Percentiles rank a stretch among this genome's conserved stretches.
Conservation (phyloP, 2,888 invertebrate species). For the Phragmatobia fuliginosa region DNA sequence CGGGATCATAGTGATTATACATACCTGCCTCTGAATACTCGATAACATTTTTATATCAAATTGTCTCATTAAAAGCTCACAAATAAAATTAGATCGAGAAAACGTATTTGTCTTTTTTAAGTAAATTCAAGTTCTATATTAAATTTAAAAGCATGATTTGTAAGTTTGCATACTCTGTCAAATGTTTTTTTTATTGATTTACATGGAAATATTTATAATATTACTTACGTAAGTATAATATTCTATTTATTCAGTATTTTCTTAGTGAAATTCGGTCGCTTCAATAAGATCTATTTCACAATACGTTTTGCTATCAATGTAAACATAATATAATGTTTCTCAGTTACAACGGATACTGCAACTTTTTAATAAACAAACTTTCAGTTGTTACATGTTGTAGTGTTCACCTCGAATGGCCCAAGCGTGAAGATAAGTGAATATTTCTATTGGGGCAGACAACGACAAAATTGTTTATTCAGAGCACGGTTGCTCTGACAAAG, state of each 20-base stretch:
- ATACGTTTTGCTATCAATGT: neutral
- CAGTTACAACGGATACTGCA: neutral
- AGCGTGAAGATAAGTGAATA: slow-evolving; percentile 58
- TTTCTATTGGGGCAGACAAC: slow-evolving; percentile 55
- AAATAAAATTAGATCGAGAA: too few relatives aligned
- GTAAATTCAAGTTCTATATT: too few relatives aligned
- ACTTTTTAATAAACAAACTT: neutral
- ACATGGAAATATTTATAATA: too few relatives aligned
- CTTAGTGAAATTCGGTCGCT: neutral
- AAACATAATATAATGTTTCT: neutral
- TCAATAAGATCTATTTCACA: neutral
- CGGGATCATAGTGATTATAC: too few relatives aligned
- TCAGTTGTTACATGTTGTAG: neutral
- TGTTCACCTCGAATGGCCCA: slow-evolving; percentile 23
- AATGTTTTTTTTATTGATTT: too few relatives aligned
- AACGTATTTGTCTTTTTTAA: too few relatives aligned
- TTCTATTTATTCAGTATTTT: neutral
- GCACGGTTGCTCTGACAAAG: slow-evolving; percentile 63
- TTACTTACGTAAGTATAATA: neutral
- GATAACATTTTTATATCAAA: too few relatives aligned
- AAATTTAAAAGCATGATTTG: too few relatives aligned
- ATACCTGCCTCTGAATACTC: too few relatives aligned
- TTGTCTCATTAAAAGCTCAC: too few relatives aligned
- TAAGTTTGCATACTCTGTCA: neutral
- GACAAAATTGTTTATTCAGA: slow-evolving; percentile 63